Conservation (phyloP, 2,113 vertebrate genomes). For the Candoia aspera region DNA sequence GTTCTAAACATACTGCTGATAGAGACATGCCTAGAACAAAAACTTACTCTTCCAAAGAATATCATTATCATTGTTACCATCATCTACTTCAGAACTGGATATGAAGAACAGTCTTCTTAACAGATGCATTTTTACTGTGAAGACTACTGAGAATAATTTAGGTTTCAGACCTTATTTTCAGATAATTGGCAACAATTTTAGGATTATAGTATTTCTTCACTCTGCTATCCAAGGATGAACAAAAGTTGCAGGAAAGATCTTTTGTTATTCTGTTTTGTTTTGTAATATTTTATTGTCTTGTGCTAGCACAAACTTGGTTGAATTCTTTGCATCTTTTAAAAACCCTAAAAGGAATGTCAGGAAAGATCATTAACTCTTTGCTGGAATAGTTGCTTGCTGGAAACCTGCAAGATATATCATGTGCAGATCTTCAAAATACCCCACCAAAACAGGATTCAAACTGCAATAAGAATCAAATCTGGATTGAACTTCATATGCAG, state of each 20-base stretch:
- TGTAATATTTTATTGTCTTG: not conserved
- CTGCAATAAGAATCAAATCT: not conserved
- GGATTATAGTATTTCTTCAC: not conserved
- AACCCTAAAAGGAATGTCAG: not conserved
- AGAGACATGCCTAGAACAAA: not conserved
- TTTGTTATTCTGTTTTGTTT: not conserved
- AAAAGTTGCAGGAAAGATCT: not conserved
- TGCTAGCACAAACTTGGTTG: not conserved
- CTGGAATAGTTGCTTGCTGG: not conserved
- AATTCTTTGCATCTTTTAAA: not conserved
- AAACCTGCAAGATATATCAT: not conserved
- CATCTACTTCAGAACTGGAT: not conserved
- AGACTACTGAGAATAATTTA: not conserved
- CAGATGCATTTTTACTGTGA: not conserved
- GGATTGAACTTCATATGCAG: not conserved
- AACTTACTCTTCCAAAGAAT: not conserved
- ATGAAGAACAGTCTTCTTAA: not conserved
- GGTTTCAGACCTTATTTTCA: not conserved
- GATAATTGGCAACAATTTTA: not conserved
- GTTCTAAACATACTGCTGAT: not conserved
- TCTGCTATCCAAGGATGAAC: not conserved
- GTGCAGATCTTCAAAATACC: not conserved
- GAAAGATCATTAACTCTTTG: not conserved
- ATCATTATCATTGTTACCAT: not conserved
- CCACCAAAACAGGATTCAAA: not conserved